Conservation (phyloP, 2,113 vertebrate genomes). For the Carlito syrichta region DNA sequence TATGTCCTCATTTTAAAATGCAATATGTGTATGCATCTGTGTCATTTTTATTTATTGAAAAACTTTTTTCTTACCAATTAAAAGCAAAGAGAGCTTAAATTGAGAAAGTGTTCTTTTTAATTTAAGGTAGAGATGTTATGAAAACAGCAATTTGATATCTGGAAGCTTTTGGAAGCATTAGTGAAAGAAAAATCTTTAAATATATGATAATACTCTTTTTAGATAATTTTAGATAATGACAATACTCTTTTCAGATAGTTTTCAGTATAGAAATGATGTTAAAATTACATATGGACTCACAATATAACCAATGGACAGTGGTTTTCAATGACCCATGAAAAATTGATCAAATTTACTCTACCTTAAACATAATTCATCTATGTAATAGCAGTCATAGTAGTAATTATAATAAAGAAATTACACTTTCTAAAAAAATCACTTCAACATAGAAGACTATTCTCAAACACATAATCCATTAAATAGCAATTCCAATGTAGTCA, state of each 20-base stretch:
- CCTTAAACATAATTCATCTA: not conserved
- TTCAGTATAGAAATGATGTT: not conserved
- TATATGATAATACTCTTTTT: not conserved
- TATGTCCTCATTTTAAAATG: conserved; percentile 49
- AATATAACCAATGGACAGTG: not conserved
- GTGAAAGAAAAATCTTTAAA: not conserved
- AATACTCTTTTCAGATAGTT: not conserved
- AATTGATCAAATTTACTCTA: not conserved
- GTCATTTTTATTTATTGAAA: conserved; percentile 48
- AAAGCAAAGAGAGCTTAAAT: conserved; percentile 18
- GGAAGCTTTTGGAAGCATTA: not conserved
- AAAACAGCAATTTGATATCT: not conserved
- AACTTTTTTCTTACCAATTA: not conserved
- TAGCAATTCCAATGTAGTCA: not conserved
- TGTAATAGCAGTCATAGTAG: not conserved
- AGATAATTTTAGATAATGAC: not conserved
- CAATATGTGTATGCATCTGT: conserved; percentile 53
- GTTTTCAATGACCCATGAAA: not conserved
- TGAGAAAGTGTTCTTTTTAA: not conserved
- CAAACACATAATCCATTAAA: not conserved
- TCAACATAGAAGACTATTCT: not conserved
- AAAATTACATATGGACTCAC: not conserved
- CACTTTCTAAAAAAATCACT: not conserved
- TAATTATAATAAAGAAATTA: not conserved
- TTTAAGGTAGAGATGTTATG: not conserved